Evolutionary conservation across 2,113 vertebrate species (phyloP).

Genomic region (Lipotes vexillifer): DNA sequence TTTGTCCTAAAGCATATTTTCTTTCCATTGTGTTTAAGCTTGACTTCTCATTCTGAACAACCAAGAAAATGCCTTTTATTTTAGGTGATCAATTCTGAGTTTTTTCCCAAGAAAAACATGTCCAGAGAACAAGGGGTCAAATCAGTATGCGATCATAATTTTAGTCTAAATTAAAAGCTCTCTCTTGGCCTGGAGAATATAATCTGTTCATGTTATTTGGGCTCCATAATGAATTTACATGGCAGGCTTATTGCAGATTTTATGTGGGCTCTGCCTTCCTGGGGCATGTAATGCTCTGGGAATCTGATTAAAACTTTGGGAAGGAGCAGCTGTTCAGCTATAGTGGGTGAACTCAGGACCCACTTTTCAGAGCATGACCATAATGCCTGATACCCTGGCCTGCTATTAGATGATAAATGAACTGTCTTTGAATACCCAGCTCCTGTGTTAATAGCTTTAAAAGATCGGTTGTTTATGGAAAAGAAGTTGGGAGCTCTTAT

Average conservation of each 20-base stretch:
- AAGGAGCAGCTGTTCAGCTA: slow-evolving; percentile 43
- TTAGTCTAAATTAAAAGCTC: neutral
- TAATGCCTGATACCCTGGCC: neutral
- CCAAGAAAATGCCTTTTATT: slow-evolving; percentile 11
- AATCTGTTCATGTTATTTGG: slow-evolving; percentile 19
- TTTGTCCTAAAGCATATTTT: neutral
- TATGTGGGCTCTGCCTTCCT: slow-evolving; percentile 39
- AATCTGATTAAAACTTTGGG: slow-evolving; percentile 53
- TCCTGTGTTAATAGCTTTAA: slow-evolving; percentile 61
- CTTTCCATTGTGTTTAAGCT: neutral
- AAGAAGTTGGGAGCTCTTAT: slow-evolving; percentile 55
- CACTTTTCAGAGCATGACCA: slow-evolving; percentile 64
- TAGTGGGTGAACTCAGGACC: slow-evolving; percentile 22
- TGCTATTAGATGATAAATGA: slow-evolving; percentile 62
- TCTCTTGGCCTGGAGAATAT: slow-evolving; percentile 1
- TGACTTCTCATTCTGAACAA: neutral
- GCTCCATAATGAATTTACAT: slow-evolving; percentile 28
- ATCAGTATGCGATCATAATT: slow-evolving; percentile 10
- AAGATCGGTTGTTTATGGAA: slow-evolving; percentile 53
- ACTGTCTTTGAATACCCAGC: slow-evolving; percentile 41
- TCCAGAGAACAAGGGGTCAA: neutral
- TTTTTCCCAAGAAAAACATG: neutral
- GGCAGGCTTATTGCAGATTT: neutral
- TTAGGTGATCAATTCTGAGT: slow-evolving; percentile 18
- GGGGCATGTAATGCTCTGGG: neutral